Evolutionary conservation across 2,888 invertebrate genomes (phyloP).

Genomic region (Mechanitis mazaeus): DNA sequence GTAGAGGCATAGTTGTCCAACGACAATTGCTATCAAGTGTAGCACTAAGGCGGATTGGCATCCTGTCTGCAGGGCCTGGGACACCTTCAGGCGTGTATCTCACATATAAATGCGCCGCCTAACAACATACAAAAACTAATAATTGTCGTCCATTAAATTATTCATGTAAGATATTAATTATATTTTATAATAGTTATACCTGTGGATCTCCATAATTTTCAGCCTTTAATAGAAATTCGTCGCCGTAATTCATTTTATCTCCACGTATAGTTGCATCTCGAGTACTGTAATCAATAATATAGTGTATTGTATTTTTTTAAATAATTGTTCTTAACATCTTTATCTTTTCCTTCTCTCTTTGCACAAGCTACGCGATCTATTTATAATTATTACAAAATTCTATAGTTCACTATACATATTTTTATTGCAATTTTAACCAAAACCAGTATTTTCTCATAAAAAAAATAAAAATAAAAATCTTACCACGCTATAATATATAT

Average conservation of each 20-base stretch:
- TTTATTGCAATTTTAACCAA: too few species aligned
- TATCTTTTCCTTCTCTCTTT: too few species aligned
- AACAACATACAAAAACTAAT: slow-evolving; percentile 1
- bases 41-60: slow-evolving; percentile 58
- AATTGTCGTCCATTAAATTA: too few species aligned
- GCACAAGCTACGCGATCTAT: too few species aligned
- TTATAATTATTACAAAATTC: too few species aligned
- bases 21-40: slow-evolving; percentile 61
- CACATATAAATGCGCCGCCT: slow-evolving; percentile 61
- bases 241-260: slow-evolving; percentile 62
- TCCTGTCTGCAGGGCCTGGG: slow-evolving; percentile 55
- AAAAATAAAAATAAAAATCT: too few species aligned
- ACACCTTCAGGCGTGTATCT: slow-evolving; percentile 50
- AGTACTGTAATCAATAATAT: slow-evolving; percentile 40
- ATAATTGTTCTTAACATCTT: not conserved
- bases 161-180: too few species aligned
- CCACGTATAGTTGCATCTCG: slow-evolving; percentile 46
- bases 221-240: slow-evolving; percentile 61
- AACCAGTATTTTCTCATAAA: too few species aligned
- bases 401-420: too few species aligned
- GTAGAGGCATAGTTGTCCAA: slow-evolving; percentile 55
- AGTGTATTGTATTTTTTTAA: not conserved
- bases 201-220: slow-evolving; percentile 66
- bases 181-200: slow-evolving; percentile 32
- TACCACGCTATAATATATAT: too few species aligned